Evolutionary conservation across 1,140 invertebrate species (phyloP).

Genomic region (Pogonognathellus flavescens): DNA sequence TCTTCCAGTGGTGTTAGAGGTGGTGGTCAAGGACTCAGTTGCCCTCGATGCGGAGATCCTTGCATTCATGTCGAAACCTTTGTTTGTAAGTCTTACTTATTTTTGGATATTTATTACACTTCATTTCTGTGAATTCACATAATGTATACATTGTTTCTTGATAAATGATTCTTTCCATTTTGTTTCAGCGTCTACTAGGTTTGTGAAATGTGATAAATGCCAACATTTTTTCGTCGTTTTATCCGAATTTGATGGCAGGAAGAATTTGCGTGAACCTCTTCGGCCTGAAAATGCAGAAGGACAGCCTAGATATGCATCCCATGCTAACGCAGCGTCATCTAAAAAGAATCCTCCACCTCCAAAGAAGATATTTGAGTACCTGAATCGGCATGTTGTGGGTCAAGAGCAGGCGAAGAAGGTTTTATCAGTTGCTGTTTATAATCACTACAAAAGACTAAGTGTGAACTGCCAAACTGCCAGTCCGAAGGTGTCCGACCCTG

Average conservation of each 20-base stretch:
- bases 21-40: constrained; percentile 79
- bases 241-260: constrained; percentile 83
- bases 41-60: constrained; percentile 95
- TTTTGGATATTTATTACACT: constrained; percentile 65
- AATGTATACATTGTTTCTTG: background rate
- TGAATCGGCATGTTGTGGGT: constrained; percentile 82
- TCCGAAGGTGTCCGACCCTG: constrained; percentile 59
- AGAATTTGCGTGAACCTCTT: constrained; percentile 63
- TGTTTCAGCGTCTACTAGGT: constrained; percentile 83
- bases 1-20: constrained; percentile 18
- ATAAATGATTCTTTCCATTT: constrained; percentile 1
- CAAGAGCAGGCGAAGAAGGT: constrained; percentile 99
- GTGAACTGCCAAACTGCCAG: constrained; percentile 84
- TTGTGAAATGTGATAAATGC: constrained; percentile 98
- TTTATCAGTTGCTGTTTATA: constrained; percentile 98
- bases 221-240: constrained; percentile 98
- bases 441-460: constrained; percentile 98
- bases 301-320: constrained; percentile 34
- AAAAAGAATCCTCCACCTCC: constrained; percentile 91
- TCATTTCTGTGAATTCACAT: background rate
- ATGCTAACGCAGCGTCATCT: constrained; percentile 74
- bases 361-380: constrained; percentile 77
- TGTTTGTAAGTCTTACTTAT: constrained; percentile 80
- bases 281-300: constrained; percentile 52
- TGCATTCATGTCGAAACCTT: constrained; percentile 97